phyloP scores from a whole-genome alignment of 2,888 invertebrate genomes.

The Hedychridium roseum region DNA sequence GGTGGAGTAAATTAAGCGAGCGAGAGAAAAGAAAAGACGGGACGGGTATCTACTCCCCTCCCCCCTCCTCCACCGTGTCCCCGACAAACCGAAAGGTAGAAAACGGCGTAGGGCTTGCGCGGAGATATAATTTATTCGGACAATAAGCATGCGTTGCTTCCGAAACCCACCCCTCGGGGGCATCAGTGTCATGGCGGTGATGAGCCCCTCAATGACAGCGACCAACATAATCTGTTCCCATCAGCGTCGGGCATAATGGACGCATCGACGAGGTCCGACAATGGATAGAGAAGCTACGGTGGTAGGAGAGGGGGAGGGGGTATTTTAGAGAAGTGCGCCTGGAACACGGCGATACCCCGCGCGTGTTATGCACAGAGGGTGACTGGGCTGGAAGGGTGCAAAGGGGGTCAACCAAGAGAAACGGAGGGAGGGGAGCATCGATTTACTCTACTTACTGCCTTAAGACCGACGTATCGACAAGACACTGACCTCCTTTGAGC shows the following conservation, averaged over 20 bases:
- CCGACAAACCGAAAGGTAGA: background rate
- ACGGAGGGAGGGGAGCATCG: too few relatives aligned
- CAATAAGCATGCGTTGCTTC: conserved; percentile 44
- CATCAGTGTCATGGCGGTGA: conserved; percentile 57
- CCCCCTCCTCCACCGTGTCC: too few relatives aligned
- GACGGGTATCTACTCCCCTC: too few relatives aligned
- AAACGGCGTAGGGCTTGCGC: conserved; percentile 12
- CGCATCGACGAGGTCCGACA: conserved; percentile 50
- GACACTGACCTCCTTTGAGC: too few relatives aligned
- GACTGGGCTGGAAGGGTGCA: too few relatives aligned
- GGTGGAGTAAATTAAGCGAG: too few relatives aligned
- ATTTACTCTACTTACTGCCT: too few relatives aligned
- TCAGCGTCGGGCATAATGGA: conserved; percentile 59
- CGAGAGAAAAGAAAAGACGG: too few relatives aligned
- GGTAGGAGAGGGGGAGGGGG: conserved; percentile 23
- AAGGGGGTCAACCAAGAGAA: too few relatives aligned
- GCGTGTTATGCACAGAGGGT: too few relatives aligned
- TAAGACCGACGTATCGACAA: too few relatives aligned
- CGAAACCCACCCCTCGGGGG: conserved; percentile 20
- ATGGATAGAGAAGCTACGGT: conserved; percentile 37
- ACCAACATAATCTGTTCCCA: conserved; percentile 61
- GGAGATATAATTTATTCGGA: conserved; percentile 52
- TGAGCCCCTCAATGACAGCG: conserved; percentile 59
- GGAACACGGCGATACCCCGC: conserved; percentile 32
- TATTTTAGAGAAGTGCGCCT: conserved; percentile 45